phyloP scores from a whole-genome alignment of 2,797 vertebrate species.

The Ctenopoma kingsleyae region DNA sequence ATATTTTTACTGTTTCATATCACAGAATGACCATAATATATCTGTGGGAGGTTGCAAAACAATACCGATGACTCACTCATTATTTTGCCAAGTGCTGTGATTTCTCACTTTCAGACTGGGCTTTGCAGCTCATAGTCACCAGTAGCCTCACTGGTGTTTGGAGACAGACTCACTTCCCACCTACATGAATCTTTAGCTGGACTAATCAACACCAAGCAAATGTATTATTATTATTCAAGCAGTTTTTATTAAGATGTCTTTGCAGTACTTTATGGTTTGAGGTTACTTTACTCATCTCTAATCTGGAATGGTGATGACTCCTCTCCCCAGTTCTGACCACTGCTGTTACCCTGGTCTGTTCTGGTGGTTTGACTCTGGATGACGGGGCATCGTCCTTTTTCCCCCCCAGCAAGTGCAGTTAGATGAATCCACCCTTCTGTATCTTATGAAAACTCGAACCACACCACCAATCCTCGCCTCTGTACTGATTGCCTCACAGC shows the following conservation, averaged over 20 bases:
- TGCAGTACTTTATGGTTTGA: background rate
- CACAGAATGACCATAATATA: background rate
- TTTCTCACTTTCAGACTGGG: slow-evolving; percentile 30
- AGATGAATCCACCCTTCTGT: slow-evolving; percentile 2
- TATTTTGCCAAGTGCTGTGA: slow-evolving; percentile 19
- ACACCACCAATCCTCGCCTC: slow-evolving; percentile 13
- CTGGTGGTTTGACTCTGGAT: slow-evolving; percentile 26
- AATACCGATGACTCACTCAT: slow-evolving; percentile 28
- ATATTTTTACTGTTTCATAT: slow-evolving; percentile 1
- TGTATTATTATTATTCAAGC: background rate
- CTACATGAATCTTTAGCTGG: background rate
- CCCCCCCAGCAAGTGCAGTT: background rate
- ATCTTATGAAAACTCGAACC: slow-evolving; percentile 16
- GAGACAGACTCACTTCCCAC: background rate
- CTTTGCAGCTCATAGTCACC: background rate
- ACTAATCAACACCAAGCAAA: background rate
- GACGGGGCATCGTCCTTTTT: background rate
- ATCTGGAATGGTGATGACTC: background rate
- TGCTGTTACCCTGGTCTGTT: slow-evolving; percentile 7
- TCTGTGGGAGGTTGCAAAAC: slow-evolving; percentile 36
- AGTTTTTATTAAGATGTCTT: background rate
- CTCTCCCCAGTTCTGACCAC: slow-evolving; percentile 17
- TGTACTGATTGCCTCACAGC: slow-evolving; percentile 37
- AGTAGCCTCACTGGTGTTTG: background rate
- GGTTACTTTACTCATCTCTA: background rate